A percentile compares a stretch with the other conserved stretches of the same genome.
These are phyloP conservation scores for Sylvilagus floridanus DNA, from an alignment of 2,797 vertebrate genomes.

Conservation along the genomic window DNA sequence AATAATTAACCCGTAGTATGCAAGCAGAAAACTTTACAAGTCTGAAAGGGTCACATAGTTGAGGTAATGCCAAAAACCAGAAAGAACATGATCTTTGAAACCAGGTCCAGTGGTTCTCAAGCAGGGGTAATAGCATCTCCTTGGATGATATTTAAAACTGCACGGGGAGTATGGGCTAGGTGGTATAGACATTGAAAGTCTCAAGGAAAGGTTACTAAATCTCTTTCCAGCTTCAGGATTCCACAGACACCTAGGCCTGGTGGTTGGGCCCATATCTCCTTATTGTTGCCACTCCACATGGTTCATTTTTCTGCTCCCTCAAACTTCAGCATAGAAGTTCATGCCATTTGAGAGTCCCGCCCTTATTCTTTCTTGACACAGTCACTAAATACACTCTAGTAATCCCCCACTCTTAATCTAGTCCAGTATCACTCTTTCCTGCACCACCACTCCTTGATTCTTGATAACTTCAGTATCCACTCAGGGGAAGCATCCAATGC, in stretches of 20 bases:
- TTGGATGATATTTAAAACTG: background rate
- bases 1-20: background rate
- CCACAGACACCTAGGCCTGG: background rate
- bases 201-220: background rate
- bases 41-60: background rate
- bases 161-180: background rate
- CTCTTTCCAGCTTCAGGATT: background rate
- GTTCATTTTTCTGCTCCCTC: background rate
- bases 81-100: slow-evolving; percentile 28
- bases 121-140: background rate
- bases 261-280: background rate
- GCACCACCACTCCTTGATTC: background rate
- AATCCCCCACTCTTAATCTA: background rate
- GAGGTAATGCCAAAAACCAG: background rate
- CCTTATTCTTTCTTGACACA: background rate
- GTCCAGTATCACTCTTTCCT: background rate
- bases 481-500: background rate
- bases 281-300: background rate
- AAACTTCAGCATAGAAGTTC: background rate
- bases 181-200: background rate
- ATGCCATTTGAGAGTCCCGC: background rate
- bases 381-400: background rate
- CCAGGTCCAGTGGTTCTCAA: background rate
- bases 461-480: background rate
- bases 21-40: background rate